Conservation (phyloP, 2,797 vertebrate genomes). For the Anguilla obscura region DNA sequence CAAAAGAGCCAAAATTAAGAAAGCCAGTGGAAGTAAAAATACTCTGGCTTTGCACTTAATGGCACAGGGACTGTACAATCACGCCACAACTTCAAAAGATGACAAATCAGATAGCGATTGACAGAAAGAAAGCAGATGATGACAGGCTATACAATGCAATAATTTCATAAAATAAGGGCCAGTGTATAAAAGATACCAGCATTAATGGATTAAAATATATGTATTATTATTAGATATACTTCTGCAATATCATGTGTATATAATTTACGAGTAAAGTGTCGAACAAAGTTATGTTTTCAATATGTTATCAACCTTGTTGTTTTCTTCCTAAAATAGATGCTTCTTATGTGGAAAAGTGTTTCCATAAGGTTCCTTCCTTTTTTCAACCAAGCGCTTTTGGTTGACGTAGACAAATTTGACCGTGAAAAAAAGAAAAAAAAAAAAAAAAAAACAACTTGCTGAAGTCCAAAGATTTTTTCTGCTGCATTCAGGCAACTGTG, state of each 20-base stretch:
- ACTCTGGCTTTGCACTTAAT: slow-evolving; percentile 88
- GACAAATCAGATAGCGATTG: slow-evolving; percentile 97
- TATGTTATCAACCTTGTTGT: slow-evolving; percentile 59
- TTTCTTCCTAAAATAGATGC: slow-evolving; percentile 65
- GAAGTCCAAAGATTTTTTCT: slow-evolving; percentile 99
- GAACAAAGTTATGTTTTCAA: slow-evolving; percentile 80
- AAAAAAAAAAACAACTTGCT: slow-evolving; percentile 78
- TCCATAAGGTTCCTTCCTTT: slow-evolving; percentile 62
- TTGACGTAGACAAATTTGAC: slow-evolving; percentile 74
- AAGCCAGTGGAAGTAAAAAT: slow-evolving; percentile 86
- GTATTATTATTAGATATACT: slow-evolving; percentile 79
- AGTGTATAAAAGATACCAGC: slow-evolving; percentile 97
- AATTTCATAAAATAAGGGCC: slow-evolving; percentile 90
- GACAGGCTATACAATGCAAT: slow-evolving; percentile 84
- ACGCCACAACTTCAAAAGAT: slow-evolving; percentile 88
- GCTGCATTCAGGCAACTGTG: slow-evolving; percentile 99
- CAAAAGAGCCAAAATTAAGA: slow-evolving; percentile 95
- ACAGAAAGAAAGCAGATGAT: slow-evolving; percentile 60
- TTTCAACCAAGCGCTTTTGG: slow-evolving; percentile 67
- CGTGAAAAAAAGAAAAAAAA: slow-evolving; percentile 64
- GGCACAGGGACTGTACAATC: slow-evolving; percentile 95
- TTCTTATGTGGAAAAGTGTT: slow-evolving; percentile 65
- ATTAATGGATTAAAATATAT: slow-evolving; percentile 80
- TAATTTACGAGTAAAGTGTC: slow-evolving; percentile 79
- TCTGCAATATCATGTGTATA: slow-evolving; percentile 93